These are phyloP conservation scores for Scopus umbretta DNA, from an alignment of 2,113 vertebrate genomes.

Conservation along the genomic window DNA sequence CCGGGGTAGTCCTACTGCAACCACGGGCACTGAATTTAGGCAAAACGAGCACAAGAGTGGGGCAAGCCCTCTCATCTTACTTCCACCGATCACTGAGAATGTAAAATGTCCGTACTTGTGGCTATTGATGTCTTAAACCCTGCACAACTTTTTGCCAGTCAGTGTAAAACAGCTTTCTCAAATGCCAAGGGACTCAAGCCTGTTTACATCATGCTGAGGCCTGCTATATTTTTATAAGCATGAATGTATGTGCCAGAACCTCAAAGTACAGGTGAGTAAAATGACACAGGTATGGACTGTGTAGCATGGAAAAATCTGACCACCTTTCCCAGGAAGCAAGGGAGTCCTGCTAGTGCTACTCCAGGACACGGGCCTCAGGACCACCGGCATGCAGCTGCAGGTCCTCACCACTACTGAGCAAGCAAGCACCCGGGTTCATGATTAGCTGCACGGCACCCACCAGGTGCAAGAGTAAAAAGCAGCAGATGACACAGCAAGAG, in stretches of 20 bases:
- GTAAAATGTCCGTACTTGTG: neutral
- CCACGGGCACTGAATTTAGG: neutral
- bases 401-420: neutral
- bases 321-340: neutral
- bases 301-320: neutral
- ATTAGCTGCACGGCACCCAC: neutral
- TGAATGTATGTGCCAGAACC: neutral
- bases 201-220: neutral
- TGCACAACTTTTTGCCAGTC: neutral
- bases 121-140: neutral
- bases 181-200: fast-evolving
- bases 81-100: neutral
- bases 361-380: neutral
- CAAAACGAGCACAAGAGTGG: neutral
- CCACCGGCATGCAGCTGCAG: neutral
- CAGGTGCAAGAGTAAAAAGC: neutral
- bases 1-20: neutral
- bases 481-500: neutral
- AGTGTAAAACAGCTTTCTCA: neutral
- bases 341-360: neutral
- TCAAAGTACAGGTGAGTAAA: neutral
- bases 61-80: neutral
- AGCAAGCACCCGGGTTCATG: neutral
- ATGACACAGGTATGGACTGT: fast-evolving
- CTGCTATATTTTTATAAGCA: neutral